Percentiles rank a stretch among this genome's conserved stretches.
phyloP scores from a whole-genome alignment of 1,140 invertebrate genomes.

The Drosophila kohkoa region DNA sequence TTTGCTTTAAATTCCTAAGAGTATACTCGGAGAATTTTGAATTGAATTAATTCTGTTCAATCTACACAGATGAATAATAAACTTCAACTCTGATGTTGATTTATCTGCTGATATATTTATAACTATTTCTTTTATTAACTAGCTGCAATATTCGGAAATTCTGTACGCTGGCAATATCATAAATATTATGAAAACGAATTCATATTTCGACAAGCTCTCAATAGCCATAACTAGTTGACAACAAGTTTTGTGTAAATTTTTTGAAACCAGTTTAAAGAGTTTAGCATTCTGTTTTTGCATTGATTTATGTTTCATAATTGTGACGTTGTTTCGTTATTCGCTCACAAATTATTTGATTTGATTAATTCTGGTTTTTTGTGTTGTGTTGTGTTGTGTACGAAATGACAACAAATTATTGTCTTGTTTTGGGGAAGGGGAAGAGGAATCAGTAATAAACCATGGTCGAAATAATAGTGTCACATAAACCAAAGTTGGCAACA shows the following conservation, averaged over 20 bases:
- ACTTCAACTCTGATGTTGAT: not conserved
- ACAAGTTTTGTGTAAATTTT: slow-evolving; percentile 24
- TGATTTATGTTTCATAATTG: slow-evolving; percentile 35
- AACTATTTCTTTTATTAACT: not conserved
- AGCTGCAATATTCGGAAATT: not conserved
- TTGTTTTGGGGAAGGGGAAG: not conserved
- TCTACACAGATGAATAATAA: not conserved
- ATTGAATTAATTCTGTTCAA: not conserved
- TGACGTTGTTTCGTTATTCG: slow-evolving; percentile 18
- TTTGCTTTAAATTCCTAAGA: too few species aligned
- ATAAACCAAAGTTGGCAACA: slow-evolving; percentile 27
- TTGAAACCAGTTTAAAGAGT: slow-evolving; percentile 20
- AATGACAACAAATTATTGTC: slow-evolving; percentile 16
- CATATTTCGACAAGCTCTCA: slow-evolving; percentile 19
- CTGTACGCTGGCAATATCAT: not conserved
- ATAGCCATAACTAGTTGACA: not conserved
- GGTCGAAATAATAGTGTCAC: slow-evolving; percentile 9
- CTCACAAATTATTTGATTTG: slow-evolving; percentile 12
- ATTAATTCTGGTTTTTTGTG: slow-evolving; percentile 21
- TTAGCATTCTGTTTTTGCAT: slow-evolving; percentile 8
- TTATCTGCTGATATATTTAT: slow-evolving; percentile 6
- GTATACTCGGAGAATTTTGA: not conserved
- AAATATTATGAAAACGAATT: slow-evolving; percentile 22
- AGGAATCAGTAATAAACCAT: not conserved
- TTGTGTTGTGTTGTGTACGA: not conserved